Percentiles rank a stretch among this genome's conserved stretches.
Evolutionary conservation across 1,140 invertebrate genomes (phyloP).

Genomic region (Diploscapter pachys): DNA sequence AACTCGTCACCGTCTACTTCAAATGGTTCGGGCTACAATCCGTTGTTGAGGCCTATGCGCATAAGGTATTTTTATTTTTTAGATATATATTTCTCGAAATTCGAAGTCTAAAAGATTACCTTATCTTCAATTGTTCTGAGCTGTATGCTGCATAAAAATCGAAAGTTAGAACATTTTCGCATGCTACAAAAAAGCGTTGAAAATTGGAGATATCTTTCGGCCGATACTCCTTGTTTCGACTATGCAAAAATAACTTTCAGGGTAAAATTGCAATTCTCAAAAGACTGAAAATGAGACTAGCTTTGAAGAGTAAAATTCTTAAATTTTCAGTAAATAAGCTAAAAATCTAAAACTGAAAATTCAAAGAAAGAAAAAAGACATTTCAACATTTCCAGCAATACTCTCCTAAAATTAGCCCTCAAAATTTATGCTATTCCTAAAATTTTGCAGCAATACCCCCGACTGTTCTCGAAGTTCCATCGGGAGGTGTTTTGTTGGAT

Average conservation of each 20-base stretch:
- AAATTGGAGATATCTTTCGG: too few relatives aligned
- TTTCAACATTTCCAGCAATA: too few relatives aligned
- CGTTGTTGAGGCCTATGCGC: constrained; percentile 88
- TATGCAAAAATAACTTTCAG: too few relatives aligned
- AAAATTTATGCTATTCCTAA: too few relatives aligned
- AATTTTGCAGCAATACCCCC: constrained; percentile 73
- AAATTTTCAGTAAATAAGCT: constrained; percentile 1
- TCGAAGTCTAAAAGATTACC: neutral
- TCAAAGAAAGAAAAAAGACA: neutral
- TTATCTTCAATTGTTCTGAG: neutral
- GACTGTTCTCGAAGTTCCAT: constrained; percentile 94
- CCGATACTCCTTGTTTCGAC: too few relatives aligned
- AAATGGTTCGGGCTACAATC: constrained; percentile 98
- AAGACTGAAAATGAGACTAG: too few relatives aligned
- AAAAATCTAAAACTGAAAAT: neutral
- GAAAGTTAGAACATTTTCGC: neutral
- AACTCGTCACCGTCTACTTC: constrained; percentile 93
- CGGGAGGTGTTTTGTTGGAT: constrained; percentile 96
- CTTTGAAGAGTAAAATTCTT: neutral
- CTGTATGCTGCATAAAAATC: neutral
- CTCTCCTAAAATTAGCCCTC: too few relatives aligned
- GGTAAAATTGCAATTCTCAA: too few relatives aligned
- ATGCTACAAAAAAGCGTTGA: neutral
- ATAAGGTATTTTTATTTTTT: constrained; percentile 65
- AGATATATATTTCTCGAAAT: neutral